Evolutionary conservation across 2,888 invertebrate species (phyloP).

Genomic region (Xestobium rufovillosum): DNA sequence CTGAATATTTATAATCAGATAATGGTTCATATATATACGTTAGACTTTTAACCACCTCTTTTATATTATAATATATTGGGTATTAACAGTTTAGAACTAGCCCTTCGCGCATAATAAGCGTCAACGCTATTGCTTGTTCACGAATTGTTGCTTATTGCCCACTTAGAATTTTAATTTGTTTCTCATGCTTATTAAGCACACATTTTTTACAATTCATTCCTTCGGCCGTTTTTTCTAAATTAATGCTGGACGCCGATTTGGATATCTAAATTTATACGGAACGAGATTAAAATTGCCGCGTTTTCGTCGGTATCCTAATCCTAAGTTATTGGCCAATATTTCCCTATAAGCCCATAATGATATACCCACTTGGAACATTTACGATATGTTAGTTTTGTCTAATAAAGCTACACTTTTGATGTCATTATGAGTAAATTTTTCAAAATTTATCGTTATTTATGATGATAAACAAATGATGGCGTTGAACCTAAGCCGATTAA

Average conservation of each 20-base stretch:
- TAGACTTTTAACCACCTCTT: not conserved
- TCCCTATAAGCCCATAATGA: no score
- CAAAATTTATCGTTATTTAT: no score
- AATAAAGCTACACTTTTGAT: no score
- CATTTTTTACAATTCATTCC: not conserved
- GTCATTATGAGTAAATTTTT: no score
- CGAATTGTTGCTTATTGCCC: no score
- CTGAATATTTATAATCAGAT: constrained; percentile 14
- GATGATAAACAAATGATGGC: no score
- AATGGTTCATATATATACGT: constrained; percentile 9
- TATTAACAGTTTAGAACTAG: not conserved
- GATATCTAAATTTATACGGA: constrained; percentile 1
- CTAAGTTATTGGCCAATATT: not conserved
- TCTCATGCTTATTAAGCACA: not conserved
- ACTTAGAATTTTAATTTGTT: constrained; percentile 2
- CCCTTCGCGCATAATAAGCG: no score
- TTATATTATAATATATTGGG: not conserved
- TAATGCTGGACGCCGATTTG: not conserved
- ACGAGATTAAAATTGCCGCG: not conserved
- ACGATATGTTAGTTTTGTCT: no score
- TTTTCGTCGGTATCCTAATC: not conserved
- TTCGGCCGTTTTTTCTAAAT: no score
- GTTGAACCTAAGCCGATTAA: no score
- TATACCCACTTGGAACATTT: no score
- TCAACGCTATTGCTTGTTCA: no score